phyloP scores from a whole-genome alignment of 2,888 invertebrate genomes.

The Volucella inanis region DNA sequence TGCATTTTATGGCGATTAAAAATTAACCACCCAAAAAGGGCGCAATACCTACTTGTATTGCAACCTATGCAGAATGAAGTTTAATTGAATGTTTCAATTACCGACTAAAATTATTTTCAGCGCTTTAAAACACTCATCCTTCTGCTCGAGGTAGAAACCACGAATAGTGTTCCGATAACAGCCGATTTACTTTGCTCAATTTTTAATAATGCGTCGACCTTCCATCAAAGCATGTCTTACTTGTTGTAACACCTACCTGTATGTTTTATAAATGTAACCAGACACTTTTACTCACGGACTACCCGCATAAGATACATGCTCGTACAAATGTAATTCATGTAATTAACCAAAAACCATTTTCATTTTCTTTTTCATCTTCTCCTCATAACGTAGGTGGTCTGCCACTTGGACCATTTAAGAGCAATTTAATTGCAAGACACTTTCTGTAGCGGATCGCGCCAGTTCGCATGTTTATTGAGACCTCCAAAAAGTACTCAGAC shows the following conservation, averaged over 20 bases:
- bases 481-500: conserved; percentile 18
- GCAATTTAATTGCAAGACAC: conserved; percentile 58
- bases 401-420: conserved; percentile 42
- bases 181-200: too few species aligned
- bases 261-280: conserved; percentile 2
- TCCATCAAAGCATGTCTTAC: background rate
- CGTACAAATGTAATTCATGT: background rate
- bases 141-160: too few species aligned
- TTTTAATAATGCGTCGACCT: too few species aligned
- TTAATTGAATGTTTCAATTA: too few species aligned
- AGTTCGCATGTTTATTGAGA: conserved; percentile 5
- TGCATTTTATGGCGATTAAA: too few species aligned
- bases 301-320: conserved; percentile 15
- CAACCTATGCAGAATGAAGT: too few species aligned
- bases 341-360: background rate
- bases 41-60: too few species aligned
- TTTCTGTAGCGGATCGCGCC: conserved; percentile 50
- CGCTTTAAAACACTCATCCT: too few species aligned
- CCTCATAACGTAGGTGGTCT: conserved; percentile 41
- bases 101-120: too few species aligned
- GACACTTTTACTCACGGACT: background rate
- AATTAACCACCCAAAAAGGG: too few species aligned
- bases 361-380: conserved; percentile 11
- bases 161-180: too few species aligned
- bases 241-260: conserved; percentile 1